Evolutionary conservation across 2,113 vertebrate genomes (phyloP).

Genomic region (Cheilinus undulatus): DNA sequence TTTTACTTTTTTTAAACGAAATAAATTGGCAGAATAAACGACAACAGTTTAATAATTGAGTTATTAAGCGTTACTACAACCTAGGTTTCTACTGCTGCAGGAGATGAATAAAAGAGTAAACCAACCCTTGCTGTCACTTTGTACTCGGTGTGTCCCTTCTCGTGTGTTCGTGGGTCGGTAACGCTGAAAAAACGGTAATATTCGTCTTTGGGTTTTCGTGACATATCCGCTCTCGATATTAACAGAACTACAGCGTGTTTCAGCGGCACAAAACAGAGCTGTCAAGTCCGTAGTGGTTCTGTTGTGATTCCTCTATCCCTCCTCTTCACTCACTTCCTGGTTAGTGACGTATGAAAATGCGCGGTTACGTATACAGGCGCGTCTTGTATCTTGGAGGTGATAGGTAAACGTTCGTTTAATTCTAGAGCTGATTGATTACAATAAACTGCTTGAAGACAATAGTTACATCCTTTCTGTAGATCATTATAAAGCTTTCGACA

Average conservation of each 20-base stretch:
- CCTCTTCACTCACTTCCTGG: conserved; percentile 68
- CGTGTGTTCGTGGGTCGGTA: conserved; percentile 87
- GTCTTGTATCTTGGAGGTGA: no score
- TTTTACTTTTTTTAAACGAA: no score
- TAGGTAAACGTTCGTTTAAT: not conserved
- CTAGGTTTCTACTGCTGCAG: not conserved
- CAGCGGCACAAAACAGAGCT: not conserved
- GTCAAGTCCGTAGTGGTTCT: not conserved
- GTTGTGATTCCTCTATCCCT: conserved; percentile 43
- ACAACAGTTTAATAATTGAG: no score
- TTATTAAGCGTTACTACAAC: not conserved
- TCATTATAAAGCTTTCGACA: no score
- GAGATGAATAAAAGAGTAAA: conserved; percentile 11
- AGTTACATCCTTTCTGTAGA: no score
- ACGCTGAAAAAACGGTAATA: conserved; percentile 88
- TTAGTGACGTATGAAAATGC: conserved; percentile 36
- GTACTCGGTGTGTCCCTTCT: conserved; percentile 93
- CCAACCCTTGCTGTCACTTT: conserved; percentile 91
- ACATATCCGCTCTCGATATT: conserved; percentile 76
- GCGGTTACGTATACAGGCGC: conserved; percentile 16
- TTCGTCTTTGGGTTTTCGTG: conserved; percentile 87
- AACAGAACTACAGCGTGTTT: not conserved
- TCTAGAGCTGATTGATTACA: not conserved
- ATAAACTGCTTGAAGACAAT: no score
- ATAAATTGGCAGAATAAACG: no score